These are phyloP conservation scores for Hystrix brachyura DNA, from an alignment of 2,113 vertebrate species.

Conservation along the genomic window DNA sequence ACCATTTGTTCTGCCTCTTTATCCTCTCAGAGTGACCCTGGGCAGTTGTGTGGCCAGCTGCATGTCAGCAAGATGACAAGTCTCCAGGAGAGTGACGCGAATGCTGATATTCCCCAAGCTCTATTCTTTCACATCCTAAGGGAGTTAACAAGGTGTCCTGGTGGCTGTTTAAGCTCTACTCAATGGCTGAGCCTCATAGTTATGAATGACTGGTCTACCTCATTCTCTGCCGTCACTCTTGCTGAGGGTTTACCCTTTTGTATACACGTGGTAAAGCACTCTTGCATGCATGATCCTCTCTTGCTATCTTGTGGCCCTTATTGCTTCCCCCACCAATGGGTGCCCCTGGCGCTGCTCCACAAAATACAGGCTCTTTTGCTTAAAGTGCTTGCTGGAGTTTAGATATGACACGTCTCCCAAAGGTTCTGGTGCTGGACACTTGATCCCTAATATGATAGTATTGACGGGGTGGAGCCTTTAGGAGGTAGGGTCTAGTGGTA, in stretches of 20 bases:
- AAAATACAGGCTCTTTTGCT: neutral
- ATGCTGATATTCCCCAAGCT: neutral
- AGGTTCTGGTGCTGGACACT: neutral
- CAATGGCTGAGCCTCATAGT: too few species aligned
- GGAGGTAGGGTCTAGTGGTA: accelerated
- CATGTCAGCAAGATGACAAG: neutral
- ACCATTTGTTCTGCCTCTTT: neutral
- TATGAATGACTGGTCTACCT: too few species aligned
- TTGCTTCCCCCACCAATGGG: neutral
- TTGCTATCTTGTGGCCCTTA: neutral
- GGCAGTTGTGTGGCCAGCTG: neutral
- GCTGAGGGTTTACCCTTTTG: neutral
- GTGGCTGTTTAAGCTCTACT: too few species aligned
- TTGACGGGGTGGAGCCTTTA: neutral
- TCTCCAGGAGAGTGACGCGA: neutral
- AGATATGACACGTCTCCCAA: too few species aligned
- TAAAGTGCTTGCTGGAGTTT: neutral
- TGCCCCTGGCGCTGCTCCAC: neutral
- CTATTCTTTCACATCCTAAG: neutral
- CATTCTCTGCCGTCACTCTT: too few species aligned
- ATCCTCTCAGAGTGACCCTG: accelerated
- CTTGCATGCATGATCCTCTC: neutral
- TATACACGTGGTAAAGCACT: accelerated
- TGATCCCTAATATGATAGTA: neutral
- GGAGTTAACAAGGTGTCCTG: neutral